Conservation (phyloP, 2,888 invertebrate species). For the Eupithecia inturbata region DNA sequence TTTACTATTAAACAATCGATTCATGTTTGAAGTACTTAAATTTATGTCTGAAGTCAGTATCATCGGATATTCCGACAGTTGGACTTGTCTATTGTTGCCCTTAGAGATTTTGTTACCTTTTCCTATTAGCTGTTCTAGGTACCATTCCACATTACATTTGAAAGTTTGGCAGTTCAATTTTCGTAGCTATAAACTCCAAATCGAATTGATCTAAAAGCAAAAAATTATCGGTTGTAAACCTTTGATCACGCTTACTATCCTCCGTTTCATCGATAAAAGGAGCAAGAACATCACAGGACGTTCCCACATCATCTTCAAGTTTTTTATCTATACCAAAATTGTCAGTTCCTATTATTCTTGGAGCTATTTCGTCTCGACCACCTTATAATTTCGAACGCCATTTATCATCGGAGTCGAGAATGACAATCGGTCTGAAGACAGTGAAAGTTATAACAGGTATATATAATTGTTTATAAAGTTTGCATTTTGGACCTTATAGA, state of each 20-base stretch:
- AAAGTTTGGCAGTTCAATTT: neutral
- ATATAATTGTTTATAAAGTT: constrained; percentile 36
- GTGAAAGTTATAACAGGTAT: constrained; percentile 58
- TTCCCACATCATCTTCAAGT: constrained; percentile 70
- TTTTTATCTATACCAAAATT: constrained; percentile 63
- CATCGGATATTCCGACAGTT: constrained; percentile 17
- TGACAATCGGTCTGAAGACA: constrained; percentile 63
- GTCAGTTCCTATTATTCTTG: constrained; percentile 59
- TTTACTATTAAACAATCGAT: constrained; percentile 43
- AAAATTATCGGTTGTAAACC: constrained; percentile 60
- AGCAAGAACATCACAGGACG: constrained; percentile 62
- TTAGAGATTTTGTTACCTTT: neutral
- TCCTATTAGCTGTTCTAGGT: neutral
- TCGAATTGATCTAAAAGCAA: constrained; percentile 51
- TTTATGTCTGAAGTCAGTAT: constrained; percentile 19
- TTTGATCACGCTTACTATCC: constrained; percentile 60
- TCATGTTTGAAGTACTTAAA: constrained; percentile 40
- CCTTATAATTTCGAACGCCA: constrained; percentile 76
- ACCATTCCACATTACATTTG: no score
- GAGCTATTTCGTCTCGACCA: constrained; percentile 72
- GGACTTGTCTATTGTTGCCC: neutral
- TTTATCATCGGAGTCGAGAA: constrained; percentile 74
- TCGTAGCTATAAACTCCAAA: constrained; percentile 37
- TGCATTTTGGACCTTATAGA: constrained; percentile 22
- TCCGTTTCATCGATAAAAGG: constrained; percentile 52